phyloP scores from a whole-genome alignment of 1,140 invertebrate genomes.

The Tigriopus japonicus region DNA sequence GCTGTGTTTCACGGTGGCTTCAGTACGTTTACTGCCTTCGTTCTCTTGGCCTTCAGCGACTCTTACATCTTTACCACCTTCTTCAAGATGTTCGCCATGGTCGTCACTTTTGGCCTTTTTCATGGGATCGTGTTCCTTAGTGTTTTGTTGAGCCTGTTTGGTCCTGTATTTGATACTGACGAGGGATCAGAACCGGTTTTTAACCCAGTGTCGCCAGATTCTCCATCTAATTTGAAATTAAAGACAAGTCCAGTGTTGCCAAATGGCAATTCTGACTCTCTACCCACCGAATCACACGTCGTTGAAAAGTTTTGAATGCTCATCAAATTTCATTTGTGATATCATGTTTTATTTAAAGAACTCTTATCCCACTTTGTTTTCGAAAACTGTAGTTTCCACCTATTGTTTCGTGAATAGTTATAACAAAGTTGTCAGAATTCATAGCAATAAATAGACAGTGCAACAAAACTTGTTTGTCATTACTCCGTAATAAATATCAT shows the following conservation, averaged over 20 bases:
- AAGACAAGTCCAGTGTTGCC: neutral
- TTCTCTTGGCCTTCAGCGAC: conserved; percentile 45
- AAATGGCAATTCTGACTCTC: neutral
- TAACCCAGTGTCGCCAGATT: too few relatives aligned
- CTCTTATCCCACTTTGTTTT: too few relatives aligned
- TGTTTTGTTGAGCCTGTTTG: neutral
- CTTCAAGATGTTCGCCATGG: conserved; percentile 35
- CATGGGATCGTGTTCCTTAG: conserved; percentile 5
- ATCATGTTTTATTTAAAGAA: too few relatives aligned
- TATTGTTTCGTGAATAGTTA: too few relatives aligned
- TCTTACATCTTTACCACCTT: conserved; percentile 62
- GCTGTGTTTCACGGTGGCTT: conserved; percentile 60
- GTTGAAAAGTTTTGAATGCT: neutral
- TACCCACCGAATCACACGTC: neutral
- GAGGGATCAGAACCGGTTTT: neutral
- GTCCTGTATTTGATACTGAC: neutral
- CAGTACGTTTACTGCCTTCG: conserved; percentile 53
- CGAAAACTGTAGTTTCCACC: too few relatives aligned
- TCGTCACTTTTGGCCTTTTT: conserved; percentile 1
- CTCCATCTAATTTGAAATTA: too few relatives aligned
- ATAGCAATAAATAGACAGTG: too few relatives aligned
- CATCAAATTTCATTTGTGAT: neutral
- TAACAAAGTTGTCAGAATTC: too few relatives aligned
- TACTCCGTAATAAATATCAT: too few relatives aligned
- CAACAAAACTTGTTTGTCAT: too few relatives aligned